A percentile compares a stretch with the other conserved stretches of the same genome.
Evolutionary conservation across 2,888 invertebrate genomes (phyloP).

Genomic region (Andrena hattorfiana): DNA sequence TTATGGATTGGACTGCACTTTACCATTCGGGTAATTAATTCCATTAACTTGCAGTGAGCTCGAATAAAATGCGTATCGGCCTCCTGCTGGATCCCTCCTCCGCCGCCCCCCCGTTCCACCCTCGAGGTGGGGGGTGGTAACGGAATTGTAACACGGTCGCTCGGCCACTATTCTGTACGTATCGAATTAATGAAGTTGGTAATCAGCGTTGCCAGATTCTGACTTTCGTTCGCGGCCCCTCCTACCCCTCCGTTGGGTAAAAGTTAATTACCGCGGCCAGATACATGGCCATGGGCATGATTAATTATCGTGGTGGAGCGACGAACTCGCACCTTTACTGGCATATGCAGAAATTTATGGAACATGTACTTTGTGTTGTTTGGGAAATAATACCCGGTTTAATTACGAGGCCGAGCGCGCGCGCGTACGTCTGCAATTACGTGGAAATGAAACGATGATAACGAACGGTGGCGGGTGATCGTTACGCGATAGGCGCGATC

Average conservation of each 20-base stretch:
- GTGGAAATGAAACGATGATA: slow-evolving; percentile 57
- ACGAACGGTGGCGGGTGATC: slow-evolving; percentile 33
- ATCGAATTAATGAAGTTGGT: slow-evolving; percentile 70
- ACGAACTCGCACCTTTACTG: slow-evolving; percentile 64
- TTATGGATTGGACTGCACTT: slow-evolving; percentile 51
- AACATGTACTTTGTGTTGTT: slow-evolving; percentile 58
- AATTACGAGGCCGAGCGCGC: slow-evolving; percentile 53
- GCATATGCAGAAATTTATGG: slow-evolving; percentile 66
- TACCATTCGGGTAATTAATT: slow-evolving; percentile 63
- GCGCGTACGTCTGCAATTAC: slow-evolving; percentile 47
- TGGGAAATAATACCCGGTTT: slow-evolving; percentile 63
- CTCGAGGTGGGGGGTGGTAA: not conserved
- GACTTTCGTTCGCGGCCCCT: slow-evolving; percentile 58
- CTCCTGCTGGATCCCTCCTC: not conserved
- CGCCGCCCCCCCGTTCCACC: not conserved
- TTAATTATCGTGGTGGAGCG: slow-evolving; percentile 62
- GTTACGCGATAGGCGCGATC: slow-evolving; percentile 34
- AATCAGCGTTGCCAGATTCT: slow-evolving; percentile 66
- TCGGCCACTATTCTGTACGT: slow-evolving; percentile 49
- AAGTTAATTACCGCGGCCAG: slow-evolving; percentile 68
- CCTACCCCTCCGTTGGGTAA: slow-evolving; percentile 28
- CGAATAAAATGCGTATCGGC: slow-evolving; percentile 57
- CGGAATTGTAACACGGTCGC: slow-evolving; percentile 56
- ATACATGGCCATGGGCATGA: slow-evolving; percentile 62
- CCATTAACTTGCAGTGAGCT: slow-evolving; percentile 58